A percentile compares a stretch with the other conserved stretches of the same genome.
These are phyloP conservation scores for Osmerus eperlanus DNA, from an alignment of 2,113 vertebrate genomes.

Conservation along the genomic window DNA sequence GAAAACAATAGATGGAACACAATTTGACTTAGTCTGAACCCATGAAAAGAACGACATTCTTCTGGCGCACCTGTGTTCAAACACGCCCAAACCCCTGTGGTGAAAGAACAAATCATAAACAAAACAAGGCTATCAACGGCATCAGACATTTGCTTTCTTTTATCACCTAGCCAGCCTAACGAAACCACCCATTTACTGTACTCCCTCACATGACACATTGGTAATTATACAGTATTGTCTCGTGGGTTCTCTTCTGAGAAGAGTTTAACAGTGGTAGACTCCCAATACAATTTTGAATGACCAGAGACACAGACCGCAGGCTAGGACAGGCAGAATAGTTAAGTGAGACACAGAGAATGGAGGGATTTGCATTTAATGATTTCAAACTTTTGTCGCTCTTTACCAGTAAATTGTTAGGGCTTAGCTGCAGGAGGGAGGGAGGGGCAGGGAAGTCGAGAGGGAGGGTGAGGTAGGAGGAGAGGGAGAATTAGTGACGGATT, in stretches of 20 bases:
- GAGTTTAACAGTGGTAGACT: not conserved
- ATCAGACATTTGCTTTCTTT: constrained; percentile 47
- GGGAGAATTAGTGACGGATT: constrained; percentile 66
- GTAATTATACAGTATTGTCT: constrained; percentile 50
- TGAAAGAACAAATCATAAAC: constrained; percentile 58
- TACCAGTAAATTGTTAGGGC: constrained; percentile 38
- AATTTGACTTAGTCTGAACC: constrained; percentile 43
- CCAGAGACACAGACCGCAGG: constrained; percentile 36
- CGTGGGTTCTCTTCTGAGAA: constrained; percentile 17
- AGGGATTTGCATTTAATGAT: constrained; percentile 57
- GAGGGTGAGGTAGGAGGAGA: constrained; percentile 37
- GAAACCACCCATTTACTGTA: constrained; percentile 40
- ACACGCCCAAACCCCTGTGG: constrained; percentile 56
- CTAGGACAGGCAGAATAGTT: constrained; percentile 27
- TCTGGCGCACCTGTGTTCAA: constrained; percentile 51
- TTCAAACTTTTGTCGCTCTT: constrained; percentile 53
- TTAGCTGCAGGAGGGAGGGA: constrained; percentile 39
- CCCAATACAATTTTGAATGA: not conserved
- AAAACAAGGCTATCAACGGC: constrained; percentile 55
- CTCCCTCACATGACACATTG: constrained; percentile 36
- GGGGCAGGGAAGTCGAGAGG: not conserved
- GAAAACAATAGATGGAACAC: constrained; percentile 56
- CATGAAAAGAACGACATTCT: constrained; percentile 51
- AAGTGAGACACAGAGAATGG: constrained; percentile 42
- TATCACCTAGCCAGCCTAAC: not conserved